A percentile compares a stretch with the other conserved stretches of the same genome.
Conservation (phyloP, 2,797 vertebrate genomes). For the Botia almorhae region DNA sequence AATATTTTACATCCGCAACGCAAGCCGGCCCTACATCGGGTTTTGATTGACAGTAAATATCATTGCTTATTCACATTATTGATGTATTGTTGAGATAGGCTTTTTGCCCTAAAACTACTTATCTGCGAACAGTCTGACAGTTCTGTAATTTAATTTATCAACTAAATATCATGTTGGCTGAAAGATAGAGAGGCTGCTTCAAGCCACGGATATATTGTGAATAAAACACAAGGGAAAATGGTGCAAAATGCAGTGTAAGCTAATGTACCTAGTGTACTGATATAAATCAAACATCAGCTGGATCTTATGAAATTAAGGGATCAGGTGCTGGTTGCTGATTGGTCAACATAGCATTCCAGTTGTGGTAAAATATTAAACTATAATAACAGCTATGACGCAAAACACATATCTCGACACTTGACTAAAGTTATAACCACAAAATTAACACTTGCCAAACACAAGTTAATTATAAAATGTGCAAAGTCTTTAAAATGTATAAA, state of each 20-base stretch:
- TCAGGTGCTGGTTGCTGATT: too few species aligned
- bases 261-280: too few species aligned
- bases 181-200: slow-evolving; percentile 62
- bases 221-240: slow-evolving; percentile 71
- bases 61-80: slow-evolving; percentile 70
- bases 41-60: slow-evolving; percentile 71
- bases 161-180: slow-evolving; percentile 65
- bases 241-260: slow-evolving; percentile 33
- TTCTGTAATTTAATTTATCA: slow-evolving; percentile 67
- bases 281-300: too few species aligned
- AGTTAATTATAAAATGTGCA: too few species aligned
- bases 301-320: too few species aligned
- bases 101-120: slow-evolving; percentile 48
- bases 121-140: slow-evolving; percentile 62
- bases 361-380: too few species aligned
- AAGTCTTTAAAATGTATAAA: background rate
- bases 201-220: slow-evolving; percentile 71
- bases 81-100: slow-evolving; percentile 64
- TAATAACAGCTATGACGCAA: too few species aligned
- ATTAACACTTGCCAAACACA: background rate
- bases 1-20: slow-evolving; percentile 80
- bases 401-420: too few species aligned
- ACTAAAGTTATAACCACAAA: background rate
- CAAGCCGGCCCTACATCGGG: slow-evolving; percentile 62
- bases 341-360: too few species aligned